Evolutionary conservation across 1,140 invertebrate genomes (phyloP).

Genomic region (Gryllus bimaculatus): DNA sequence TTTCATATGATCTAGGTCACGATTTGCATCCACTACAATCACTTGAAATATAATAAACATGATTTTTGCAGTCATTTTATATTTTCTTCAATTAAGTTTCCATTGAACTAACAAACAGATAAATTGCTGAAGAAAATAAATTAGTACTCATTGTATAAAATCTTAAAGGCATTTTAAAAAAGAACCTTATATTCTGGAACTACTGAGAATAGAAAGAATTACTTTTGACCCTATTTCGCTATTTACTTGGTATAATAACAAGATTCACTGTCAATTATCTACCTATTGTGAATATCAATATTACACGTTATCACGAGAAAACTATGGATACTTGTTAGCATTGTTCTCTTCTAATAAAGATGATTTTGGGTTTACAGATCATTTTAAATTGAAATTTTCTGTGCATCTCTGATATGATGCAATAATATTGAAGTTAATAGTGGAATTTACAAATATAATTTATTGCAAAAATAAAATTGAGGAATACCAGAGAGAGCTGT

Average conservation of each 20-base stretch:
- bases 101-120: not conserved
- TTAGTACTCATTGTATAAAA: constrained; percentile 10
- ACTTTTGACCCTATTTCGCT: not conserved
- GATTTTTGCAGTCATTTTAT: not conserved
- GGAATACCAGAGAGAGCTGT: too few species aligned
- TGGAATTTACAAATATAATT: too few species aligned
- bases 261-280: not conserved
- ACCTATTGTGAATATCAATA: not conserved
- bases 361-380: too few species aligned
- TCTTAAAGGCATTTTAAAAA: not conserved
- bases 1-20: constrained; percentile 36
- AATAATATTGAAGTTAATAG: too few species aligned
- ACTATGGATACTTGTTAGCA: too few species aligned
- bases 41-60: constrained; percentile 27
- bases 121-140: not conserved
- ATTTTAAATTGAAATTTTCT: too few species aligned
- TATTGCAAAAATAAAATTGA: too few species aligned
- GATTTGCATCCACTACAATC: constrained; percentile 39
- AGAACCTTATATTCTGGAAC: too few species aligned
- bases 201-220: too few species aligned
- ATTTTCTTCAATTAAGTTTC: not conserved
- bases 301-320: too few species aligned
- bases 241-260: not conserved
- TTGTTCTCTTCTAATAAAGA: too few species aligned
- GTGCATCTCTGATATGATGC: too few species aligned